A percentile compares a stretch with the other conserved stretches of the same genome.
phyloP scores from a whole-genome alignment of 1,140 invertebrate genomes.

The Cydia amplana region DNA sequence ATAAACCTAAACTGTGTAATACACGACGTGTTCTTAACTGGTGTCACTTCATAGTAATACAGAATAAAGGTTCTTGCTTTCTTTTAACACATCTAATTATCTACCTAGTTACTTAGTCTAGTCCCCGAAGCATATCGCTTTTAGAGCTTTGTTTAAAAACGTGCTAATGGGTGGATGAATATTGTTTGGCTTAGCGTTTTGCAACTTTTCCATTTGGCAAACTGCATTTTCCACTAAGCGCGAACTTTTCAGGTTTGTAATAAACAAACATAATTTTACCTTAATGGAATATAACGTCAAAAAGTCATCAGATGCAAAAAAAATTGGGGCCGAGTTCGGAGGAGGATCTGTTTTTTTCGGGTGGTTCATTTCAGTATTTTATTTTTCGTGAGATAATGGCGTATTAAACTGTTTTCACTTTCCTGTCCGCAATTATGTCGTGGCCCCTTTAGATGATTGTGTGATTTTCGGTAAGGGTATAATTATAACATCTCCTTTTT shows the following conservation, averaged over 20 bases:
- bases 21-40: too few species aligned
- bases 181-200: background rate
- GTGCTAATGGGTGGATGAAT: background rate
- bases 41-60: too few species aligned
- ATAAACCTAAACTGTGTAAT: too few species aligned
- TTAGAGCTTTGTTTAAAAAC: background rate
- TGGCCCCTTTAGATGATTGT: too few species aligned
- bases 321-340: too few species aligned
- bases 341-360: too few species aligned
- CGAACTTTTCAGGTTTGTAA: background rate
- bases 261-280: background rate
- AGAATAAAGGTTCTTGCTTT: background rate
- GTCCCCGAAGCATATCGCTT: background rate
- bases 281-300: background rate
- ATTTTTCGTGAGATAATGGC: too few species aligned
- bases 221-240: background rate
- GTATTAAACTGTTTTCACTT: too few species aligned
- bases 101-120: background rate
- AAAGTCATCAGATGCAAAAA: background rate
- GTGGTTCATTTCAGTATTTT: too few species aligned
- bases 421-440: too few species aligned
- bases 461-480: too few species aligned
- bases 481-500: too few species aligned
- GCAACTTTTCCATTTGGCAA: slow-evolving; percentile 2
- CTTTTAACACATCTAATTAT: background rate